phyloP scores from a whole-genome alignment of 1,140 invertebrate genomes.

The Drosophila ananassae region DNA sequence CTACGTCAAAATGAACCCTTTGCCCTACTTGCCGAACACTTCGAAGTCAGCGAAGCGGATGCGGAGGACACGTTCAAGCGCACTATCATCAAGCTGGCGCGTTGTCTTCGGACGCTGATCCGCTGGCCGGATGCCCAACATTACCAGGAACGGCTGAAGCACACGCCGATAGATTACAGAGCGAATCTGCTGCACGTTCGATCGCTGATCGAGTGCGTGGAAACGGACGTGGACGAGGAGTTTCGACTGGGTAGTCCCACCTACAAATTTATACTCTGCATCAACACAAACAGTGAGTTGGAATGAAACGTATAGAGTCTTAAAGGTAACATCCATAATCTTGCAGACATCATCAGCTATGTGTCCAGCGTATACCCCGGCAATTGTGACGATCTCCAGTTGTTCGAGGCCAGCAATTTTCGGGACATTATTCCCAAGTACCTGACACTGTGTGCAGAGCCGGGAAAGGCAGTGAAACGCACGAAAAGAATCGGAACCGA shows the following conservation, averaged over 20 bases:
- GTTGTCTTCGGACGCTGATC: constrained; percentile 67
- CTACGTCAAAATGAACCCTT: constrained; percentile 75
- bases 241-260: constrained; percentile 59
- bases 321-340: background rate
- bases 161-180: constrained; percentile 70
- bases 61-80: constrained; percentile 65
- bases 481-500: constrained; percentile 6
- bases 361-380: constrained; percentile 74
- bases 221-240: constrained; percentile 64
- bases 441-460: constrained; percentile 73
- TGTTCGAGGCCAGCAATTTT: constrained; percentile 74
- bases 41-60: constrained; percentile 71
- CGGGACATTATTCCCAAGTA: constrained; percentile 71
- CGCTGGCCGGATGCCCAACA: constrained; percentile 73
- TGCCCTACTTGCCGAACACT: constrained; percentile 65
- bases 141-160: constrained; percentile 71
- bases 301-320: too few species aligned
- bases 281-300: constrained; percentile 71
- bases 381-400: constrained; percentile 70
- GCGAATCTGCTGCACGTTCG: constrained; percentile 71
- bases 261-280: constrained; percentile 78
- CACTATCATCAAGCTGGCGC: constrained; percentile 57
- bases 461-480: constrained; percentile 62
- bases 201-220: constrained; percentile 79
- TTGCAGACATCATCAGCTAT: constrained; percentile 71